phyloP scores from a whole-genome alignment of 2,888 invertebrate species.

The Abrostola tripartita region DNA sequence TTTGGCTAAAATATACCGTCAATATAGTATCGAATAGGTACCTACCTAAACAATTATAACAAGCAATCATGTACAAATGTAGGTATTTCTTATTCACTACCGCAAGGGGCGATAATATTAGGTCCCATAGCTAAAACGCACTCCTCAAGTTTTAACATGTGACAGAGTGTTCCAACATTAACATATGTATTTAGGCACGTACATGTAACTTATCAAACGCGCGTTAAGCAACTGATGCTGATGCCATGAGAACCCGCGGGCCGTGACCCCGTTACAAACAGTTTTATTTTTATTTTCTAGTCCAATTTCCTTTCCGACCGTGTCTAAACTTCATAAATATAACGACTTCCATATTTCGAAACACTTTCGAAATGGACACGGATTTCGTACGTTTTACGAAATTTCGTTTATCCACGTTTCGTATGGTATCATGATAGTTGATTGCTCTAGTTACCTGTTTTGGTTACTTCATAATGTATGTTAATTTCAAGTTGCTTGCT shows the following conservation, averaged over 20 bases:
- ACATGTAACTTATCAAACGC: slow-evolving; percentile 52
- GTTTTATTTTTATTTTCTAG: slow-evolving; percentile 79
- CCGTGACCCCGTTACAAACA: slow-evolving; percentile 75
- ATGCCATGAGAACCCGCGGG: slow-evolving; percentile 68
- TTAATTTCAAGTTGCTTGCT: slow-evolving; percentile 6
- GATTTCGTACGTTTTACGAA: slow-evolving; percentile 74
- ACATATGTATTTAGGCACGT: slow-evolving; percentile 46
- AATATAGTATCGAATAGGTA: too few relatives aligned
- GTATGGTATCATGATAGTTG: slow-evolving; percentile 27
- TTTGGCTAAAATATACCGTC: too few relatives aligned
- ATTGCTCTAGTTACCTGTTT: slow-evolving; percentile 50
- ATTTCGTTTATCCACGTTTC: slow-evolving; percentile 43
- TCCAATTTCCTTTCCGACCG: slow-evolving; percentile 81
- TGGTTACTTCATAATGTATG: slow-evolving; percentile 27
- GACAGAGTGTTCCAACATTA: slow-evolving; percentile 14
- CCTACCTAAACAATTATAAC: too few relatives aligned
- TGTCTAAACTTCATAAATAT: slow-evolving; percentile 77
- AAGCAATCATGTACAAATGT: not conserved
- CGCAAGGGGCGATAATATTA: slow-evolving; percentile 26
- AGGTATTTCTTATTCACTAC: slow-evolving; percentile 49
- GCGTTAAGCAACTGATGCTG: slow-evolving; percentile 67
- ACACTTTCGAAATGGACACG: slow-evolving; percentile 74
- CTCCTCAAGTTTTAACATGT: slow-evolving; percentile 5
- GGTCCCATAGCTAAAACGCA: slow-evolving; percentile 2
- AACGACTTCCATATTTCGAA: slow-evolving; percentile 78